These are phyloP conservation scores for Noturus placidus DNA, from an alignment of 2,113 vertebrate species.

Conservation along the genomic window DNA sequence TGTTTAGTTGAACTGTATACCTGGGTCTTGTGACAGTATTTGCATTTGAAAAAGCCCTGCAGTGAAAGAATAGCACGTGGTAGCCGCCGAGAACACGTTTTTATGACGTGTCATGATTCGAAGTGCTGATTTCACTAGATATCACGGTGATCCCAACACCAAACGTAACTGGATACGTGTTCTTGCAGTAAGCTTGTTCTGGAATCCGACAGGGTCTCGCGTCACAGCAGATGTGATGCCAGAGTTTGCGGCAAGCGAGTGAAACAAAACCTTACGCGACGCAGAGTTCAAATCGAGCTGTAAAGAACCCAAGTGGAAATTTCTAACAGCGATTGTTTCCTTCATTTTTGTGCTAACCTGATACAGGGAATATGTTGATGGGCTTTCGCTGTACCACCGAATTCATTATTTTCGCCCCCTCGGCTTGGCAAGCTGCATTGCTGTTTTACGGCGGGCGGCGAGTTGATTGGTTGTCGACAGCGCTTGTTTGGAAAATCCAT, in stretches of 20 bases:
- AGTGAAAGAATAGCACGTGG: not conserved
- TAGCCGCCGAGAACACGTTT: not conserved
- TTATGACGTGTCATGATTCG: conserved; percentile 16
- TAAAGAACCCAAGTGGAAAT: not conserved
- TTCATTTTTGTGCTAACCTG: not conserved
- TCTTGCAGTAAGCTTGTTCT: not conserved
- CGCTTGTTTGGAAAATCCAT: conserved; percentile 23
- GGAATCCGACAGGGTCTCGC: not conserved
- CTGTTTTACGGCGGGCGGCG: no score
- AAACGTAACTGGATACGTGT: not conserved
- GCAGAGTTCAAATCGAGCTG: not conserved
- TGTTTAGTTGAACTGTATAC: not conserved
- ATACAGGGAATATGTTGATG: not conserved
- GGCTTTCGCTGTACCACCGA: not conserved
- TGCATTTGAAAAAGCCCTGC: not conserved
- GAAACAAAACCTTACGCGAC: not conserved
- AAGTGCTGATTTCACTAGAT: not conserved
- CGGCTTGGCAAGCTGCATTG: not conserved
- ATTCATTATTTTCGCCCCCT: not conserved
- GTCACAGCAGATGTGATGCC: not conserved
- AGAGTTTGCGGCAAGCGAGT: not conserved
- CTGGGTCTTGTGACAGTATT: not conserved
- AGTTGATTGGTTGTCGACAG: conserved; percentile 29
- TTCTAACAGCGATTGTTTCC: no score
- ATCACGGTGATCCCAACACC: not conserved